Percentiles rank a stretch among this genome's conserved stretches.
These are phyloP conservation scores for Aldabrachelys gigantea DNA, from an alignment of 2,113 vertebrate genomes.

Conservation along the genomic window DNA sequence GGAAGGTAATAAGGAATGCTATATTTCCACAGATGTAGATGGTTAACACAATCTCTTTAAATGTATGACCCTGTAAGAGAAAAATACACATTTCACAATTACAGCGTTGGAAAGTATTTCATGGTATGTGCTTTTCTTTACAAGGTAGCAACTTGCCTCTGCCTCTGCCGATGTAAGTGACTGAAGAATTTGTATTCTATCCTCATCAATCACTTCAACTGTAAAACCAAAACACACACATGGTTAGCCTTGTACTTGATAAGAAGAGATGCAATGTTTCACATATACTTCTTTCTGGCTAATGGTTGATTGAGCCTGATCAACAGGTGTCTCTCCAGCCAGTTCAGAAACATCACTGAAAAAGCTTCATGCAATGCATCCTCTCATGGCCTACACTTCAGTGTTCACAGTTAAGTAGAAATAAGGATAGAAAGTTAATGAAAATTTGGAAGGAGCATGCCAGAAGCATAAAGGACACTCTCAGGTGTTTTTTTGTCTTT, in stretches of 20 bases:
- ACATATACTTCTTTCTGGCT: neutral
- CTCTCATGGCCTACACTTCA: neutral
- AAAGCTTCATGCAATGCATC: neutral
- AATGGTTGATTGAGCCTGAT: neutral
- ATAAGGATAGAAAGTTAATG: neutral
- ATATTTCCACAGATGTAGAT: slow-evolving; percentile 86
- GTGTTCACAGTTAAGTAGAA: neutral
- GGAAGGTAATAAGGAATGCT: slow-evolving; percentile 79
- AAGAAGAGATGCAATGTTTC: neutral
- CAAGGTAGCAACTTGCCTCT: slow-evolving; percentile 72
- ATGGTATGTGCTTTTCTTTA: neutral
- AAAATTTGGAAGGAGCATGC: neutral
- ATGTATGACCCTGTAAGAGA: slow-evolving; percentile 80
- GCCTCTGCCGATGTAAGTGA: slow-evolving; percentile 68
- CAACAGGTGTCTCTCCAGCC: neutral
- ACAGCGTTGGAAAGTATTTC: neutral
- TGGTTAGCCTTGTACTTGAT: neutral
- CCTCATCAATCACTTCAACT: slow-evolving; percentile 81
- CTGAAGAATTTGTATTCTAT: slow-evolving; percentile 83
- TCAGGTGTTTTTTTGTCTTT: too few species aligned
- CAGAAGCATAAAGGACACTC: neutral
- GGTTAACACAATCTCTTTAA: slow-evolving; percentile 82
- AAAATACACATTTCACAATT: neutral
- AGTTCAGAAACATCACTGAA: neutral
- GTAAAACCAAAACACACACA: slow-evolving; percentile 21